A percentile compares a stretch with the other conserved stretches of the same genome.
Evolutionary conservation across 2,797 vertebrate genomes (phyloP).

Genomic region (Lophius americanus): DNA sequence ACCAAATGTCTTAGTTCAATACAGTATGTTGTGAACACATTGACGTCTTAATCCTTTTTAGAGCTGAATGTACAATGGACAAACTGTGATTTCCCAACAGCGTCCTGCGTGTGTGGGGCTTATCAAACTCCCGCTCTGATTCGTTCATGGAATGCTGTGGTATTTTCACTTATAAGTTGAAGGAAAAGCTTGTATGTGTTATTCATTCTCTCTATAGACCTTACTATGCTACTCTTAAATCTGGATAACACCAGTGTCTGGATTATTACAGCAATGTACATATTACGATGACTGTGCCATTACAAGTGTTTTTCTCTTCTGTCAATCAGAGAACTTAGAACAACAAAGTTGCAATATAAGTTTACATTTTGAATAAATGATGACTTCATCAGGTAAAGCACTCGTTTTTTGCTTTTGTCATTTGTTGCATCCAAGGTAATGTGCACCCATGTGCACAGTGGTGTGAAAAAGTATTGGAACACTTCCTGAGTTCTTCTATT

Average conservation of each 20-base stretch:
- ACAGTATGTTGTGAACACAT: conserved; percentile 68
- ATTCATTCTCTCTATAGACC: conserved; percentile 64
- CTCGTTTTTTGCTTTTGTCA: conserved; percentile 1
- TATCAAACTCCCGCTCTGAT: conserved; percentile 44
- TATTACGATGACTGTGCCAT: conserved; percentile 80
- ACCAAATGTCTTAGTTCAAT: conserved; percentile 82
- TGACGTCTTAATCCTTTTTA: conserved; percentile 81
- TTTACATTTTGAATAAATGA: conserved; percentile 81
- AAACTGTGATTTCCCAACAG: conserved; percentile 77
- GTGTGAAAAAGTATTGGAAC: too few relatives aligned
- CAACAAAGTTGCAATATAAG: conserved; percentile 82
- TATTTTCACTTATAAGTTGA: conserved; percentile 48
- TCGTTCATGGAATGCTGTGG: conserved; percentile 65
- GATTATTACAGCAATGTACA: conserved; percentile 78
- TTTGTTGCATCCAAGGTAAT: conserved; percentile 2
- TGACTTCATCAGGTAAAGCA: neutral
- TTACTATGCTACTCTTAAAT: conserved; percentile 70
- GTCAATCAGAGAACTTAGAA: conserved; percentile 79
- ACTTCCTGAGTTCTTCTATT: too few relatives aligned
- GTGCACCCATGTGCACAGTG: neutral
- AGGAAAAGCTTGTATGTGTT: conserved; percentile 62
- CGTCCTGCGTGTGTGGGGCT: conserved; percentile 53
- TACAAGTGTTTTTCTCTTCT: conserved; percentile 77
- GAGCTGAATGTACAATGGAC: conserved; percentile 71
- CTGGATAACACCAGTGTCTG: conserved; percentile 52